Conservation (phyloP, 92 coral and sea anemone genomes). For the Epizoanthus stellaris region DNA sequence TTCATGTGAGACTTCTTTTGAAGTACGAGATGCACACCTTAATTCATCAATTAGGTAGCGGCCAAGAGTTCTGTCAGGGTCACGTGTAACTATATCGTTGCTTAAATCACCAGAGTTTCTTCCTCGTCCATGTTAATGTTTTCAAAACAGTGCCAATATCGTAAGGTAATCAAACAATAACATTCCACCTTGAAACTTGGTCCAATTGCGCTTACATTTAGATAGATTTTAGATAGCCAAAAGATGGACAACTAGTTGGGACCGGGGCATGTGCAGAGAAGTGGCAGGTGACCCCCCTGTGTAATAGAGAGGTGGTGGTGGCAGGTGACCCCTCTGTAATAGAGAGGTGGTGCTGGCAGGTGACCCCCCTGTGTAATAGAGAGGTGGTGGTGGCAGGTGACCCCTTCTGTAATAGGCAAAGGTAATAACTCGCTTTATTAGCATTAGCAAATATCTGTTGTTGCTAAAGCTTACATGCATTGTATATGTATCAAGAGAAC, state of each 20-base stretch:
- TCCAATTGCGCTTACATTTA: constrained; percentile 24
- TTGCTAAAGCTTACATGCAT: no score
- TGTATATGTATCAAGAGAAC: no score
- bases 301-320: no score
- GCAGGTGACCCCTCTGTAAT: no score
- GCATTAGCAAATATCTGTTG: no score
- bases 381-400: no score
- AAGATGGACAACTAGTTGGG: neutral
- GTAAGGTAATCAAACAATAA: constrained; percentile 21
- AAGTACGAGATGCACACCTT: constrained; percentile 12
- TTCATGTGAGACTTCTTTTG: constrained; percentile 52
- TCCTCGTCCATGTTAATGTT: constrained; percentile 22
- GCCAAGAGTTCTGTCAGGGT: constrained; percentile 41
- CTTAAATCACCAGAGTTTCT: neutral
- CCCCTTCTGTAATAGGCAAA: no score
- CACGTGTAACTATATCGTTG: neutral
- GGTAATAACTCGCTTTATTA: no score
- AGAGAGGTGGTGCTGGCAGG: no score
- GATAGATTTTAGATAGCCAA: constrained; percentile 16
- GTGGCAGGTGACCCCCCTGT: no score
- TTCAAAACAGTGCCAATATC: neutral
- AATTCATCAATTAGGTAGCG: constrained; percentile 46
- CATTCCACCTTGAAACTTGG: neutral
- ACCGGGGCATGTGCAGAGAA: no score
- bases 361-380: no score